Percentiles rank a stretch among this genome's conserved stretches.
Evolutionary conservation across 1,140 invertebrate genomes (phyloP).

Genomic region (Hesperophylax magnus): DNA sequence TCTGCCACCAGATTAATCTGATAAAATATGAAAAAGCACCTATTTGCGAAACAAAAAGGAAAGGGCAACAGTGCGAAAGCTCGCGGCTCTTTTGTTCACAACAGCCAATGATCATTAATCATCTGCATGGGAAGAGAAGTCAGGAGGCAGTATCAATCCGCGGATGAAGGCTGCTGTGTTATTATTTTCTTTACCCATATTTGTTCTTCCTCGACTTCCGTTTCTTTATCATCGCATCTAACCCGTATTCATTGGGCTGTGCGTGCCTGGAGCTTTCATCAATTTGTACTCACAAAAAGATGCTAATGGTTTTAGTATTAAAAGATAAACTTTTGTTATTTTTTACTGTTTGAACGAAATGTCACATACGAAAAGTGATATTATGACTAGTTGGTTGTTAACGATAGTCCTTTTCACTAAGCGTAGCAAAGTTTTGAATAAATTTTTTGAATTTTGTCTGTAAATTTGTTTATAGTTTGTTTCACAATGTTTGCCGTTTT

Average conservation of each 20-base stretch:
- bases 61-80: constrained; percentile 51
- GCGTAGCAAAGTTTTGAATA: no score
- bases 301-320: constrained; percentile 19
- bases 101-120: constrained; percentile 54
- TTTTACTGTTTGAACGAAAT: no score
- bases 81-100: constrained; percentile 46
- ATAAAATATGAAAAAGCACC: constrained; percentile 55
- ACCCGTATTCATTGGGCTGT: constrained; percentile 13
- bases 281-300: constrained; percentile 24
- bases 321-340: not conserved
- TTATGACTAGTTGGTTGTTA: no score
- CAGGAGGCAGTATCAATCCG: constrained; percentile 2
- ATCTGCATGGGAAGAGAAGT: constrained; percentile 45
- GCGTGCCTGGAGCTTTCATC: constrained; percentile 7
- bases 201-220: constrained; percentile 35
- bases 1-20: constrained; percentile 51
- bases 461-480: no score
- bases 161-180: not conserved
- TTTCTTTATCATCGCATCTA: constrained; percentile 38
- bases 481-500: no score
- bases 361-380: no score
- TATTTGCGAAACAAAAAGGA: constrained; percentile 53
- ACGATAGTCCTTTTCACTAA: no score
- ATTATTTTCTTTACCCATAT: constrained; percentile 35
- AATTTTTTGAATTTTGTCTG: no score